Conservation (phyloP, 2,888 invertebrate species). For the Biston stratarius region DNA sequence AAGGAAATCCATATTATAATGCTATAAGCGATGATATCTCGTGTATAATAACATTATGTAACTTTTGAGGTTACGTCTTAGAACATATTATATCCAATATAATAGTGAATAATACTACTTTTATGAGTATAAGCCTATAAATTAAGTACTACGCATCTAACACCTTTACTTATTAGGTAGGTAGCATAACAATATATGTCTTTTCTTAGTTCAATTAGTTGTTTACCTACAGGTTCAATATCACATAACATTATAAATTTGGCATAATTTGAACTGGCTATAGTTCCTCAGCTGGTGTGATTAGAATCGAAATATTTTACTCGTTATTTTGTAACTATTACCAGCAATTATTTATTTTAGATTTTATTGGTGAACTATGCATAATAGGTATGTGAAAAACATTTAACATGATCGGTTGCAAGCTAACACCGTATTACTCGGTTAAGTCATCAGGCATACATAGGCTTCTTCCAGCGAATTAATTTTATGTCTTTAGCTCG, state of each 20-base stretch:
- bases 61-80: conserved; percentile 70
- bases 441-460: no score
- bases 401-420: no score
- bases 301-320: no score
- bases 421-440: no score
- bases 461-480: no score
- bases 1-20: conserved; percentile 27
- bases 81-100: conserved; percentile 11
- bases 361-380: no score
- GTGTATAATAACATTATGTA: conserved; percentile 72
- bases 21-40: conserved; percentile 34
- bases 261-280: neutral
- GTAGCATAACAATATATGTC: neutral
- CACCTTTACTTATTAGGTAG: neutral
- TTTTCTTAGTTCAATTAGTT: neutral
- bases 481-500: no score
- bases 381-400: no score
- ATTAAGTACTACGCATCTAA: neutral
- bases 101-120: neutral
- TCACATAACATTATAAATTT: neutral
- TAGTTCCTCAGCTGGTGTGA: neutral
- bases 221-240: neutral
- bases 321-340: no score
- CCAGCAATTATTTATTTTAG: no score
- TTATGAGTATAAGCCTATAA: neutral